Percentiles rank a stretch among this genome's conserved stretches.
Conservation (phyloP, 1,140 invertebrate species). For the Eriocheir sinensis region DNA sequence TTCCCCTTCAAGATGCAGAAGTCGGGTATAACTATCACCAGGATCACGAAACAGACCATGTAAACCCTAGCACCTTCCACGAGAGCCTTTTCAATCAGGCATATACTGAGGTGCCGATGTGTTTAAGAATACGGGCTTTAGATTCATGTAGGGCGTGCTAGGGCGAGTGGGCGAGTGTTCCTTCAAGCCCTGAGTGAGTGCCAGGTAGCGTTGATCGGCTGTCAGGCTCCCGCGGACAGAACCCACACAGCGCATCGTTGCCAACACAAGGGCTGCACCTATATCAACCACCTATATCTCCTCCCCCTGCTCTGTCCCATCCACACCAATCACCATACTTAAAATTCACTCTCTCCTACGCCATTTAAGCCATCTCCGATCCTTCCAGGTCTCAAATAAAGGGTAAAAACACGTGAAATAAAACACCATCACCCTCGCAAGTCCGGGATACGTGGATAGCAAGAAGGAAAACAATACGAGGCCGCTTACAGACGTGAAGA, state of each 20-base stretch:
- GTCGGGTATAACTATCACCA: no score
- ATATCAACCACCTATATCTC: neutral
- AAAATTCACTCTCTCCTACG: neutral
- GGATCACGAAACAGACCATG: no score
- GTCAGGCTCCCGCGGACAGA: constrained; percentile 51
- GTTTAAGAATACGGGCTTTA: no score
- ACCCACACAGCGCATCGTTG: constrained; percentile 19
- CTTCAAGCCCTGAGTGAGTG: constrained; percentile 4
- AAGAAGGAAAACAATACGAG: neutral
- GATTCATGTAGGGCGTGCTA: neutral
- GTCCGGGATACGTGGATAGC: neutral
- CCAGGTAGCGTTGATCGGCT: constrained; percentile 55
- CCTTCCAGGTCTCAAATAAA: neutral
- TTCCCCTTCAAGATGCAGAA: no score
- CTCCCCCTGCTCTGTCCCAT: neutral
- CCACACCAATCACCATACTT: neutral
- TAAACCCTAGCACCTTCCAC: no score
- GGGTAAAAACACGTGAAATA: neutral
- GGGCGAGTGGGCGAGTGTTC: neutral
- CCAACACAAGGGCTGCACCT: neutral
- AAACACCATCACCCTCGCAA: neutral
- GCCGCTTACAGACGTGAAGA: neutral
- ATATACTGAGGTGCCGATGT: no score
- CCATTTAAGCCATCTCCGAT: neutral
- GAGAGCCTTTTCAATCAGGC: no score